Conservation (phyloP, 2,797 vertebrate species). For the Fratercula arctica region DNA sequence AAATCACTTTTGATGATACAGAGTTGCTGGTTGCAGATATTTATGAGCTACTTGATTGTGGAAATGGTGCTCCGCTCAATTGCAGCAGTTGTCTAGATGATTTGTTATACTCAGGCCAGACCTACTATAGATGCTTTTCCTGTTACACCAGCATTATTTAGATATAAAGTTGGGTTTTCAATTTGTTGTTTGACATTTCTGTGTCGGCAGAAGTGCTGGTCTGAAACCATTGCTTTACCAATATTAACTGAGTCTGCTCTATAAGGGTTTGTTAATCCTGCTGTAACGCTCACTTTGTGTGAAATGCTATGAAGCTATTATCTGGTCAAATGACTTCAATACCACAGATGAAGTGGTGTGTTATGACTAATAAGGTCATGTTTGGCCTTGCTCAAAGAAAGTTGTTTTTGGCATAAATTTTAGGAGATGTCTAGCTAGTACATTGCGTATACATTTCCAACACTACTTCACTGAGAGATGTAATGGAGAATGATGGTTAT, state of each 20-base stretch:
- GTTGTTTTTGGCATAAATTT: background rate
- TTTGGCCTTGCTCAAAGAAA: slow-evolving; percentile 10
- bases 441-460: background rate
- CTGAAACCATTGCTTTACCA: background rate
- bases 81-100: background rate
- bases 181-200: background rate
- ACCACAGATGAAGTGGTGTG: background rate
- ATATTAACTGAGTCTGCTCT: background rate
- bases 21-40: background rate
- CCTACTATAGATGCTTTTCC: background rate
- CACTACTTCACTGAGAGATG: background rate
- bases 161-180: background rate
- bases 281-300: background rate
- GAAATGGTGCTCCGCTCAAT: background rate
- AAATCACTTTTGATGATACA: background rate
- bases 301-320: background rate
- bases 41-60: background rate
- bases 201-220: background rate
- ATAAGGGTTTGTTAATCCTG: accelerated
- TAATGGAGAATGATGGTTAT: background rate
- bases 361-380: slow-evolving; percentile 15
- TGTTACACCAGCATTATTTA: background rate
- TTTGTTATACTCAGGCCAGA: background rate
- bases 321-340: background rate
- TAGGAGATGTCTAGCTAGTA: background rate